Conservation (phyloP, 1,140 invertebrate genomes). For the Drosophila bocki region DNA sequence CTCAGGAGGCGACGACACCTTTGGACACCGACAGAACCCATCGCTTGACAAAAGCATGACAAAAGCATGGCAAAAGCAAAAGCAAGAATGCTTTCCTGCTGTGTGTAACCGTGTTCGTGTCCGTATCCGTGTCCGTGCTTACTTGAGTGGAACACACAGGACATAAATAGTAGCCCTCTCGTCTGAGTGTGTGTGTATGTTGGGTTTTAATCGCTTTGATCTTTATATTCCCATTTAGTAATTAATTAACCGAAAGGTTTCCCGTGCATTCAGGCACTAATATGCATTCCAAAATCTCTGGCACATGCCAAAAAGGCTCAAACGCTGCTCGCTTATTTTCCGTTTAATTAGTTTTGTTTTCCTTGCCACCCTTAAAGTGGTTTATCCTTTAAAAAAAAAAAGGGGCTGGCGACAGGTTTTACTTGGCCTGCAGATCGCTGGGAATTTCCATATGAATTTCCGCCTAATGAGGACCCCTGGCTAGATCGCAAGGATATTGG, state of each 20-base stretch:
- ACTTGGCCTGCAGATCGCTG: background rate
- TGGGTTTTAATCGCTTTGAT: constrained; percentile 66
- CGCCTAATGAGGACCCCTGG: constrained; percentile 10
- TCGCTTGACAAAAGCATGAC: background rate
- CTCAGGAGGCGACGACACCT: constrained; percentile 46
- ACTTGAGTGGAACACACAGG: constrained; percentile 67
- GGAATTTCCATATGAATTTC: background rate
- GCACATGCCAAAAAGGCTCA: constrained; percentile 33
- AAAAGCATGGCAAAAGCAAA: constrained; percentile 5
- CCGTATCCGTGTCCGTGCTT: constrained; percentile 31
- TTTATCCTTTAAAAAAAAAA: background rate
- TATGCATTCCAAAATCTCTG: constrained; percentile 45
- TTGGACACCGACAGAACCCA: constrained; percentile 26
- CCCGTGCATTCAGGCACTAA: constrained; percentile 43
- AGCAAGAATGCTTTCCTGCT: constrained; percentile 13
- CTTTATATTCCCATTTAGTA: constrained; percentile 65
- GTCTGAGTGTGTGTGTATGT: constrained; percentile 54
- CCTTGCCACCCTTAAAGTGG: constrained; percentile 2
- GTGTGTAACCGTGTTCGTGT: constrained; percentile 11
- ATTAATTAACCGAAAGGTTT: constrained; percentile 77
- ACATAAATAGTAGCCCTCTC: constrained; percentile 64
- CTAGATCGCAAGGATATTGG: background rate
- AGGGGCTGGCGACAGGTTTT: background rate
- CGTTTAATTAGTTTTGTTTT: constrained; percentile 46
- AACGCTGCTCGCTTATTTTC: constrained; percentile 35